Base-by-base conservation (phyloP, 64 coral and sea anemone genomes). In the Montipora cactus region DNA sequence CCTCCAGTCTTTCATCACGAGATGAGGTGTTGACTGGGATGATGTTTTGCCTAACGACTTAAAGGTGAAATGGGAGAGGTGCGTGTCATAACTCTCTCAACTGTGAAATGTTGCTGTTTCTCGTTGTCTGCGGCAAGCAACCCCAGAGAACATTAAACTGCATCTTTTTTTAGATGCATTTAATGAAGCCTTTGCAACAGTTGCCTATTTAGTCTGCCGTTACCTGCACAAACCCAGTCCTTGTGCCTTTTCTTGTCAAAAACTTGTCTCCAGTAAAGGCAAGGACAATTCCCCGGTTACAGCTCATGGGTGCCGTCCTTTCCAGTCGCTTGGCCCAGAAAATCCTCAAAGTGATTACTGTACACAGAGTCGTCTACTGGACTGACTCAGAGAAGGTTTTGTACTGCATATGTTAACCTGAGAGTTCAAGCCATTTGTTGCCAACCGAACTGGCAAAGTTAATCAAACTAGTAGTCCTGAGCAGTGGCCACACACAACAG, bases 361-460 rank as follows among this genome's bases (percentile, higher is more conserved):
- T 88, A 12, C 86, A 81, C 66, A 93, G 22, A 68, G 80, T 50
- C 52, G 81, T 80, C 70, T 91, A 53, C 69, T 95, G 74, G 94
- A 73, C 81, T 46, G 80, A 91, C 81, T 95, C 80, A 67, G 84
- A 81, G 7, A 91, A 75, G 28, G 91, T 93, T n/a, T 76, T 77
- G 73, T 93, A 59, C 59, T 93, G 83, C 76, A 48, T 79, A 4
- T 57, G 47, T 44, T 80, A 87, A 44, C 75, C 66, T 49, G 62
- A 7, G 79, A 87, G 55, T 92, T 91, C 76, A 95, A 95, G 70
- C 77, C 87, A 11, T 92, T 96, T 87, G 87, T 93, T 48, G 90
- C 85, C 37, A 90, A 90, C 16, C 71, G 84, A 79, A 67, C 88
- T 55, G 61, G 81, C 22, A 74, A 93, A 86, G 76, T 92, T 62